Evolutionary conservation across 2,797 vertebrate species (phyloP).

Genomic region (Microctenopoma stevenorrisi): DNA sequence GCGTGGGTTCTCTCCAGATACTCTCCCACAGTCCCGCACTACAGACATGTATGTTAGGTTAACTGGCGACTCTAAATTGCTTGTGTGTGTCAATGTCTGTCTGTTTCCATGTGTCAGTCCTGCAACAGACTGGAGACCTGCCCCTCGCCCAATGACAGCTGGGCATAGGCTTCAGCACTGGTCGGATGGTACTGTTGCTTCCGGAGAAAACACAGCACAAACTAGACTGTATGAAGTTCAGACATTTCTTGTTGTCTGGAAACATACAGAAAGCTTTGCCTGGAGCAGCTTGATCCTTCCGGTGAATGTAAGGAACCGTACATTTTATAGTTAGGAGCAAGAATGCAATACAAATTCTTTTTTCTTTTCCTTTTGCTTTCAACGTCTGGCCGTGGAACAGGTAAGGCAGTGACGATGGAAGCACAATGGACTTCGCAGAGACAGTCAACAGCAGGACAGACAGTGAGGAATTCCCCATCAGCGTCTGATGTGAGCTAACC

Average conservation of each 20-base stretch:
- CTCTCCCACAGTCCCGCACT: too few species aligned
- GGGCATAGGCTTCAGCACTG: too few species aligned
- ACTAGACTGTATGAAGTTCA: too few species aligned
- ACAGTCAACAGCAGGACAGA: slow-evolving; percentile 42
- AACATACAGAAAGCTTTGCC: slow-evolving; percentile 7
- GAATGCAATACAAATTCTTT: not conserved
- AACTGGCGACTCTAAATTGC: too few species aligned
- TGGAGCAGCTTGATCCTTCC: slow-evolving; percentile 11
- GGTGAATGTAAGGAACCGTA: slow-evolving; percentile 12
- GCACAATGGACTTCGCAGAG: slow-evolving; percentile 60
- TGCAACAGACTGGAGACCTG: too few species aligned
- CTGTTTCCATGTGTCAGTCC: too few species aligned
- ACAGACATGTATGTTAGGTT: too few species aligned
- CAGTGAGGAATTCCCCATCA: slow-evolving; percentile 79
- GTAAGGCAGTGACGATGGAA: slow-evolving; percentile 19
- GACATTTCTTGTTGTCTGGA: not conserved
- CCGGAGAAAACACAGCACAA: too few species aligned
- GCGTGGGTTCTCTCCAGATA: too few species aligned
- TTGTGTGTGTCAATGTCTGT: too few species aligned
- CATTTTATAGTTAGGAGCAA: slow-evolving; percentile 8
- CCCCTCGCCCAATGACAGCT: too few species aligned
- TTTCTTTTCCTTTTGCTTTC: slow-evolving; percentile 14
- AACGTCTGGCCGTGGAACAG: slow-evolving; percentile 45
- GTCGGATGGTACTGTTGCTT: too few species aligned
- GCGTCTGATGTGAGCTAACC: slow-evolving; percentile 71